phyloP scores from a whole-genome alignment of 2,888 invertebrate species.

The Nemotelus pantherinus region DNA sequence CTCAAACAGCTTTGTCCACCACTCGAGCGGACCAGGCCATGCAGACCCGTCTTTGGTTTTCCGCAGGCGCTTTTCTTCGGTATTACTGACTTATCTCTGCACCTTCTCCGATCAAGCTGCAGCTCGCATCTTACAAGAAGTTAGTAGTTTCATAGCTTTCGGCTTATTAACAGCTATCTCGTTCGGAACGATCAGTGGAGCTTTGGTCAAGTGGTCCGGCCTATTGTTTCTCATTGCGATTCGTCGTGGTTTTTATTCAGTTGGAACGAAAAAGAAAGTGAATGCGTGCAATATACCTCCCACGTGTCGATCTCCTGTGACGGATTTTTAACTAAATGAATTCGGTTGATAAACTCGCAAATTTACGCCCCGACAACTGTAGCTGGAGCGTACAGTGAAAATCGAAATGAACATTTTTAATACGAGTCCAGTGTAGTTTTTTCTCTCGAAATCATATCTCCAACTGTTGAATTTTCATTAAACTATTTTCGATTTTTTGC shows the following conservation, averaged over 20 bases:
- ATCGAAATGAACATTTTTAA: constrained; percentile 26
- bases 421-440: constrained; percentile 16
- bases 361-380: background rate
- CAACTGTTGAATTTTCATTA: too few species aligned
- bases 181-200: background rate
- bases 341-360: background rate
- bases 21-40: constrained; percentile 7
- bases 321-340: background rate
- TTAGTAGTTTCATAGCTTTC: constrained; percentile 41
- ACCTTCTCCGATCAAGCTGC: constrained; percentile 34
- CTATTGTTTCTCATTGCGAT: constrained; percentile 8
- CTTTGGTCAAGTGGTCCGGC: constrained; percentile 26
- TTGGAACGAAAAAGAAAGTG: constrained; percentile 19
- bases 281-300: background rate
- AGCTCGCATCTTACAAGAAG: constrained; percentile 29
- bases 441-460: too few species aligned
- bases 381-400: background rate
- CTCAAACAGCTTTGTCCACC: constrained; percentile 31
- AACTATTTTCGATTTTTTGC: too few species aligned
- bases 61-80: constrained; percentile 24
- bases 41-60: constrained; percentile 34
- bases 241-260: background rate
- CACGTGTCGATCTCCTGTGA: constrained; percentile 13
- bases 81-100: constrained; percentile 14
- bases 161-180: constrained; percentile 41